Evolutionary conservation across 2,797 vertebrate genomes (phyloP), one percentile per base, ranked within the genome.

Genomic region (Luscinia megarhynchos): DNA sequence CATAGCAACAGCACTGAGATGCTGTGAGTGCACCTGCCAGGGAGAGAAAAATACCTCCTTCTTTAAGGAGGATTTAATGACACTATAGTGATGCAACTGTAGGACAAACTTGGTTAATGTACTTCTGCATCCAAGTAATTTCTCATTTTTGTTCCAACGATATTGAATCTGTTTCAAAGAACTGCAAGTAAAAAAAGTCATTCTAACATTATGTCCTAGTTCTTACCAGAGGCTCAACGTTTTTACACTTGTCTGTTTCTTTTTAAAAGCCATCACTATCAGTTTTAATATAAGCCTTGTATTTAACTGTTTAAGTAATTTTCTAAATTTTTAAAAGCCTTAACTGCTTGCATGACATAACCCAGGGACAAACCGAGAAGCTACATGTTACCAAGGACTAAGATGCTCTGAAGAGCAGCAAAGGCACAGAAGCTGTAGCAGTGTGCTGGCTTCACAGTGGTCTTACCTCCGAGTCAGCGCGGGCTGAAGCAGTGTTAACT

Each of bases 391-490:
- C 38, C 70, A 20, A 30, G 27, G 46, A 6, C 46, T 23, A 10
- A 19, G 77, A 90, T 38, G 70, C 74, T 76, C 67, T 0, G 3
- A 48, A 34, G 34, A 29, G 40, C 73, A 61, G 54, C 2, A 0
- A 43, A 53, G 40, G 26, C 43, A 73, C 43, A 22, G 32, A 24
- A 57, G 45, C 64, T 20, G 20, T 1, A 24, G 32, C 3, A 0
- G 22, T 3, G 43, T 8, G 38, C 23, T 8, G 4, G 8, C 27
- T 80, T 41, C 55, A 11, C n/a, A 3, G 34, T 1, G 40, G 12
- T 59, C 96, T 92, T 84, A 94, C 94, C 95, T 94, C 22, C 32
- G 7, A 51, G 26, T 5, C 51, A 23, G 13, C 1, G 15, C 51
- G 16, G 82, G 29, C 24, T 46, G 48, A n/a, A 82, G 48, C 32